Evolutionary conservation across 2,888 invertebrate genomes (phyloP), one percentile per base, ranked within the genome.

Genomic region (Aphidoletes aphidimyza): DNA sequence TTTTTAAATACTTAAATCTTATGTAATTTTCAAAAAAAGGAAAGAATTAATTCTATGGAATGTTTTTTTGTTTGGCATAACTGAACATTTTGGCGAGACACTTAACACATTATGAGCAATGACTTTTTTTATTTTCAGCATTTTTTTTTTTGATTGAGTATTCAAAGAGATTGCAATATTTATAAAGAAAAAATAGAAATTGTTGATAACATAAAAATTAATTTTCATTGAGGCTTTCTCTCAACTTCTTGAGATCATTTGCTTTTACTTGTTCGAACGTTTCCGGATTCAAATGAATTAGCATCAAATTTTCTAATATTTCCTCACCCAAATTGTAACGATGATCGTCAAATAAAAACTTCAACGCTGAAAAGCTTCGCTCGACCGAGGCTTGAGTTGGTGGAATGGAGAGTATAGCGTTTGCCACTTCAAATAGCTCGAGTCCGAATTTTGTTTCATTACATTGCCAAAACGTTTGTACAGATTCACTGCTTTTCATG

Each of bases 141-240:
- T n/a, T n/a, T n/a, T n/a, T n/a, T n/a, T n/a, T n/a, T n/a, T n/a
- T n/a, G n/a, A n/a, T n/a, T n/a, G n/a, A n/a, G n/a, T n/a, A n/a
- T n/a, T n/a, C n/a, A n/a, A n/a, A n/a, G n/a, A n/a, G n/a, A n/a
- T n/a, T n/a, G n/a, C n/a, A n/a, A n/a, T n/a, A n/a, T n/a, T n/a
- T n/a, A n/a, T n/a, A n/a, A n/a, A n/a, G n/a, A n/a, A n/a, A n/a
- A n/a, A 34, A n/a, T 34, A 17, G 3, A 83, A 9, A 85, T 85
- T 81, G 9, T 85, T 26, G 86, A 85, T 19, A 85, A 86, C 42
- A 83, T n/a, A n/a, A n/a, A n/a, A n/a, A n/a, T n/a, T n/a, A n/a
- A n/a, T 86, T 17, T 83, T 85, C 37, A 86, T 85, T 6, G 86
- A 86, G 83, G 19, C 85, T 11, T 39, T 86, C n/a, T 54, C 84